These are phyloP conservation scores for Phylloscopus trochilus DNA, from an alignment of 2,113 vertebrate species.

Conservation along the genomic window DNA sequence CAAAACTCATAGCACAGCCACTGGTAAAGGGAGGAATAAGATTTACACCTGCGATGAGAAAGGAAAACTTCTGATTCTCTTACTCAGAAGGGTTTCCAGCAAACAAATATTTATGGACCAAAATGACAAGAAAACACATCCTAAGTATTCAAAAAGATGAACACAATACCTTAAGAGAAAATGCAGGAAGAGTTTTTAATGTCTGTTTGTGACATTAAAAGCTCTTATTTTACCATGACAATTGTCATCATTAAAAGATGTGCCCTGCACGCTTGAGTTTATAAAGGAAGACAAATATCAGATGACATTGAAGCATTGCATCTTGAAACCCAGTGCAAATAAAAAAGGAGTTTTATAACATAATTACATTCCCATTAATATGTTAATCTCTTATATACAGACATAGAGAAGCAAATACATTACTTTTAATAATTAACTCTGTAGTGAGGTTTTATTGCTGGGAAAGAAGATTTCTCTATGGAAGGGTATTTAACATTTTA, in stretches of 20 bases:
- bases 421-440: constrained; percentile 73
- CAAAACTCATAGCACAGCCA: background rate
- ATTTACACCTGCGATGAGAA: background rate
- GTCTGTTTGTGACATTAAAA: background rate
- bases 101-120: background rate
- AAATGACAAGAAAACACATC: background rate
- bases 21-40: background rate
- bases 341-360: constrained; percentile 35
- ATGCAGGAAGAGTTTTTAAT: background rate
- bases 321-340: constrained; percentile 36
- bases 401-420: constrained; percentile 40
- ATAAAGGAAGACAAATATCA: background rate
- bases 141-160: background rate
- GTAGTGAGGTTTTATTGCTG: constrained; percentile 33
- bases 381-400: constrained; percentile 61
- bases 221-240: background rate
- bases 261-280: background rate
- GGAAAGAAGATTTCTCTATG: constrained; percentile 39
- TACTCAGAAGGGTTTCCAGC: background rate
- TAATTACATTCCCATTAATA: constrained; percentile 68
- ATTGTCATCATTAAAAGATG: background rate
- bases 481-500: constrained; percentile 66
- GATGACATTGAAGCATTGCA: background rate
- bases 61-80: background rate
- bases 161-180: background rate